Evolutionary conservation across 37 sponge, comb jelly and placozoan genomes (phyloP).

Genomic region (Mnemiopsis leidyi): DNA sequence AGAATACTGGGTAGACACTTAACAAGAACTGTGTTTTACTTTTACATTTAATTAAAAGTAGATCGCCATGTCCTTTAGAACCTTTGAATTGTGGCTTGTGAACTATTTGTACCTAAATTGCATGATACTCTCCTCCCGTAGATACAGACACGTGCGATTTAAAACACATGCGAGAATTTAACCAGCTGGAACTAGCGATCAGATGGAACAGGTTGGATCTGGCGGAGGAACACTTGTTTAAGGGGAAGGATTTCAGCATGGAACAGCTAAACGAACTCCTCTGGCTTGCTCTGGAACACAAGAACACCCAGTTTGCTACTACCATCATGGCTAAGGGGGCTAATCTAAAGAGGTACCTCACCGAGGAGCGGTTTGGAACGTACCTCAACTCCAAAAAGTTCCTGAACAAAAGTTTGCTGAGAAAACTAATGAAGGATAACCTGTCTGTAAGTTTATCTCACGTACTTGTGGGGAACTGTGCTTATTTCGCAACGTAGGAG

Average conservation of each 20-base stretch:
- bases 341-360: neutral
- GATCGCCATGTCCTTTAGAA: too few relatives aligned
- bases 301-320: neutral
- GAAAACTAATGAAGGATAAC: neutral
- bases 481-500: too few relatives aligned
- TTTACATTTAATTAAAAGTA: too few relatives aligned
- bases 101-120: too few relatives aligned
- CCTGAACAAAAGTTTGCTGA: neutral
- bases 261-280: constrained; percentile 7
- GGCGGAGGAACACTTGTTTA: constrained; percentile 12
- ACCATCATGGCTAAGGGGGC: neutral
- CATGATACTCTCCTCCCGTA: neutral
- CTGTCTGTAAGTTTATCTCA: neutral
- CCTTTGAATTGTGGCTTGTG: too few relatives aligned
- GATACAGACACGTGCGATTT: neutral
- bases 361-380: neutral
- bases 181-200: constrained; percentile 17
- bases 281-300: constrained; percentile 1
- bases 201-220: constrained; percentile 12
- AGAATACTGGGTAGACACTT: too few relatives aligned
- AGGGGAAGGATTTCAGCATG: neutral
- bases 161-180: neutral
- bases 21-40: too few relatives aligned
- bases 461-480: too few relatives aligned
- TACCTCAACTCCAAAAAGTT: neutral